phyloP scores from a whole-genome alignment of 2,113 vertebrate genomes.

The Platichthys stellatus region DNA sequence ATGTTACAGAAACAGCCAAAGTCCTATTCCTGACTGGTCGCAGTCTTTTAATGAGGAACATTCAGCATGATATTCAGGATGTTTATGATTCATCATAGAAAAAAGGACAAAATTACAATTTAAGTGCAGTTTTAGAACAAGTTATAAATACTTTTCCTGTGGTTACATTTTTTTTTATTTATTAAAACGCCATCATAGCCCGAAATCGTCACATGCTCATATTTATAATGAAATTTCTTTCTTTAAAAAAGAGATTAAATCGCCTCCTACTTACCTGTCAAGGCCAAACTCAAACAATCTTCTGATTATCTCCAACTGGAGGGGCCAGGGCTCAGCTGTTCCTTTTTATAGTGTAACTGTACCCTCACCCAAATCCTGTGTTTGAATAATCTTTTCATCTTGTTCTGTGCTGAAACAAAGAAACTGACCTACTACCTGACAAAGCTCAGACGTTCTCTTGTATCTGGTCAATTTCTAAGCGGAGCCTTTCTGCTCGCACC shows the following conservation, averaged over 20 bases:
- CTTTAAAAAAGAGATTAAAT: conserved; percentile 4
- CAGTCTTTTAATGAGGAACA: neutral
- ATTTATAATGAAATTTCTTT: neutral
- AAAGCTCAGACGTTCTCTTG: conserved; percentile 61
- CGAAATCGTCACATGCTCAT: neutral
- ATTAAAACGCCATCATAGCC: neutral
- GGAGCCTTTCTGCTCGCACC: conserved; percentile 28
- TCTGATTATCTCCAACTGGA: conserved; percentile 45
- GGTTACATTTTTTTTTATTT: neutral
- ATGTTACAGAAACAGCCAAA: neutral
- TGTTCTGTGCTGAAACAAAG: conserved; percentile 58
- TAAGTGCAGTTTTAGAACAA: neutral
- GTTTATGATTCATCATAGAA: neutral
- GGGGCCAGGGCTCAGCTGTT: conserved; percentile 5
- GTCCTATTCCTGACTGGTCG: neutral
- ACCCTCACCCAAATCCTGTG: conserved; percentile 61
- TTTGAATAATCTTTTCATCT: conserved; percentile 56
- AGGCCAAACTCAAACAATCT: conserved; percentile 13
- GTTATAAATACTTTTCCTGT: neutral
- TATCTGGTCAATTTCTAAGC: conserved; percentile 41
- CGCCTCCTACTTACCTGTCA: conserved; percentile 58
- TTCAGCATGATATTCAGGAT: no score
- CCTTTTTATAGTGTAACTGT: conserved; percentile 75
- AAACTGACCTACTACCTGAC: conserved; percentile 78
- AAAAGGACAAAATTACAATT: neutral